Evolutionary conservation across 2,113 vertebrate genomes (phyloP).

Genomic region (Cyprinus carpio): DNA sequence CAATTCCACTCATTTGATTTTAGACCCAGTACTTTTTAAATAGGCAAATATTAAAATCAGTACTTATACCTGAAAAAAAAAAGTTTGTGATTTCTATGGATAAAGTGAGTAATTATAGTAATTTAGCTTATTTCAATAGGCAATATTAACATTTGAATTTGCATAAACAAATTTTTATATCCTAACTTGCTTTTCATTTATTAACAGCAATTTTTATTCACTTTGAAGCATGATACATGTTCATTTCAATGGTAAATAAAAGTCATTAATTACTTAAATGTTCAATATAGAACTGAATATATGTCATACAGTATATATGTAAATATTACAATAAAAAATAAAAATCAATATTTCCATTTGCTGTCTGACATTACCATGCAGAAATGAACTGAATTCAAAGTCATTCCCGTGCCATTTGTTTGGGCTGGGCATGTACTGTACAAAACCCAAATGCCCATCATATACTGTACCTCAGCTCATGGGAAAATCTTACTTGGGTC

Average conservation of each 20-base stretch:
- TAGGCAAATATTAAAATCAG: background rate
- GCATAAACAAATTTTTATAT: background rate
- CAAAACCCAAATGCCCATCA: constrained; percentile 65
- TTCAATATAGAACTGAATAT: background rate
- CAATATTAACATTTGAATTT: background rate
- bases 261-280: background rate
- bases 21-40: background rate
- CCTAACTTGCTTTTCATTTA: background rate
- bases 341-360: no score
- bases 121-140: background rate
- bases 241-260: background rate
- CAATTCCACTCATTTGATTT: background rate
- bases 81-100: background rate
- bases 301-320: background rate
- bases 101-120: background rate
- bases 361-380: constrained; percentile 60
- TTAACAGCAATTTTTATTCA: background rate
- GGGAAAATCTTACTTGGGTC: constrained; percentile 24
- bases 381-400: constrained; percentile 69
- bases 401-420: constrained; percentile 66
- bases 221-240: background rate
- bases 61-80: background rate
- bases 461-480: constrained; percentile 57
- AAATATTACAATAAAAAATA: background rate
- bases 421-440: constrained; percentile 69